Evolutionary conservation across 2,797 vertebrate species (phyloP), one percentile per base, ranked within the genome.

Genomic region (Amazonetta brasiliensis): DNA sequence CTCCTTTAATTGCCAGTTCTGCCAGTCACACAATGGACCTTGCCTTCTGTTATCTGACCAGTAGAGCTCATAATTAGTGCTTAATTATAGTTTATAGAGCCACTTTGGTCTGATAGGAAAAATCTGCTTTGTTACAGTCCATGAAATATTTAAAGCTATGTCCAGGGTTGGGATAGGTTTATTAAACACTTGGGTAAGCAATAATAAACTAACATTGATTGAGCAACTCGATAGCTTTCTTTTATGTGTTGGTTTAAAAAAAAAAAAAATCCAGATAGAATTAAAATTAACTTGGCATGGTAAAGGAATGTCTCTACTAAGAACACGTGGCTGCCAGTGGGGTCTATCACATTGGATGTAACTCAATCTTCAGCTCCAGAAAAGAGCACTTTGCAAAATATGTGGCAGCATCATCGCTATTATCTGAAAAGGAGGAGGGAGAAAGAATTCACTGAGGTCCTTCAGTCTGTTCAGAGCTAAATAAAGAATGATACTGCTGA

Each of bases 161-260:
- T 95, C 89, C 91, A 93, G 84, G 87, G 68, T 59, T 92, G 91
- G 92, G 92, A 90, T 93, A 92, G 94, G 96, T 98, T 98, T 98
- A 97, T 98, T 98, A 98, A 98, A 97, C 97, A 98, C 97, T 98
- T 97, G 98, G 96, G 88, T 97, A 98, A 97, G 97, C 97, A 98
- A 98, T 97, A 97, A 98, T 97, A 98, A 98, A 97, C 97, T 87
- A 89, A 93, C 95, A 98, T 98, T 97, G 97, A 98, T 97, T 93
- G 68, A 94, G 91, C 71, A 96, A 97, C 58, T 96, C 33, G 14
- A 97, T 97, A 96, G 96, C 94, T 97, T 94, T 96, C 95, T 96
- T 98, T 97, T 95, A 97, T 95, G 78, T 30, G 35, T 55, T 90
- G 59, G 46, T 55, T 90, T 59, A 67, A 89, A 62, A 79, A 9